Evolutionary conservation across 2,797 vertebrate genomes (phyloP).

Genomic region (Urophycis tenuis): DNA sequence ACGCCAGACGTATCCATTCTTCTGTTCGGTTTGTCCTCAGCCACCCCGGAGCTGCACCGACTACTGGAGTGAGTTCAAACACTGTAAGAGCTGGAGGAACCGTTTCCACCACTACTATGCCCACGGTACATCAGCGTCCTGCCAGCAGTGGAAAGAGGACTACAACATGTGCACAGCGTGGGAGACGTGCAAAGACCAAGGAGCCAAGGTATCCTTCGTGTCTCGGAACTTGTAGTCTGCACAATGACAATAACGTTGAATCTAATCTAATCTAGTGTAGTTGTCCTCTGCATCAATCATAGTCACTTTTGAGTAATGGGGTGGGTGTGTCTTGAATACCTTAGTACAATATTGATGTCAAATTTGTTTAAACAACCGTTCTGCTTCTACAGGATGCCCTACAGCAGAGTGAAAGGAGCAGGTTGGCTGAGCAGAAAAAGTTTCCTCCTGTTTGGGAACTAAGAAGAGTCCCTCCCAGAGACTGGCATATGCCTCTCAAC

Average conservation of each 20-base stretch:
- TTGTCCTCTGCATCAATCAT: neutral
- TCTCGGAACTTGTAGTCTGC: no score
- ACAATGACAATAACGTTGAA: no score
- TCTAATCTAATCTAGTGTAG: no score
- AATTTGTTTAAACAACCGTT: neutral
- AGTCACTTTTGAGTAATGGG: neutral
- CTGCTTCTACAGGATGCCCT: slow-evolving; percentile 76
- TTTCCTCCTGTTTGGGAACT: slow-evolving; percentile 80
- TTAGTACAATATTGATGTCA: neutral
- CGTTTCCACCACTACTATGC: slow-evolving; percentile 85
- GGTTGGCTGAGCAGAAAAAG: slow-evolving; percentile 72
- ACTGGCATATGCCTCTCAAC: slow-evolving; percentile 85
- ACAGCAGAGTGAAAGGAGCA: slow-evolving; percentile 75
- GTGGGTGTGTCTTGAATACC: neutral
- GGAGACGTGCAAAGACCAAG: slow-evolving; percentile 61
- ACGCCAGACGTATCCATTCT: neutral
- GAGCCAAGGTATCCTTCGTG: slow-evolving; percentile 84
- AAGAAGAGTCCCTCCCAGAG: slow-evolving; percentile 77
- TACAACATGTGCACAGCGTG: slow-evolving; percentile 77
- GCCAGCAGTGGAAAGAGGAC: slow-evolving; percentile 84
- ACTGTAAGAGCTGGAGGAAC: slow-evolving; percentile 79
- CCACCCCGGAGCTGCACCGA: slow-evolving; percentile 80
- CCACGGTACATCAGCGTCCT: slow-evolving; percentile 73
- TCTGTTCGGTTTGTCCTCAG: slow-evolving; percentile 54
- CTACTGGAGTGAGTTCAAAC: slow-evolving; percentile 85